phyloP scores from a whole-genome alignment of 2,888 invertebrate species.

The Ephialtes manifestator region DNA sequence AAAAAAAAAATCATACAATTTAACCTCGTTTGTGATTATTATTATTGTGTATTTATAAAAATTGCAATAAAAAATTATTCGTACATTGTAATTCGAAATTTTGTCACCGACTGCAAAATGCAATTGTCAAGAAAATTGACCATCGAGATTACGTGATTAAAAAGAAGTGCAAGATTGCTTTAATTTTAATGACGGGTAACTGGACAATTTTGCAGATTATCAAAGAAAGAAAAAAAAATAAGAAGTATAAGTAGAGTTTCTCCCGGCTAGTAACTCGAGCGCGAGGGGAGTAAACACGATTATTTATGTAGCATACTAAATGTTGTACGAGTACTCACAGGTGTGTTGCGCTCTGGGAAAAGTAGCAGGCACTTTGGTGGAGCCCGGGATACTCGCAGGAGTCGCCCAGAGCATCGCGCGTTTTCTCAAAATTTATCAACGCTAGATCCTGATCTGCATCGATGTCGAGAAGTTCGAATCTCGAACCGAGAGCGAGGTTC shows the following conservation, averaged over 20 bases:
- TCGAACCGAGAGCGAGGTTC: slow-evolving; percentile 78
- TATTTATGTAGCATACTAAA: not conserved
- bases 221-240: not conserved
- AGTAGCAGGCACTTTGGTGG: slow-evolving; percentile 84
- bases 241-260: not conserved
- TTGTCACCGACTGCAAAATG: too few relatives aligned
- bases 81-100: too few relatives aligned
- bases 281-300: not conserved
- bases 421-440: slow-evolving; percentile 80
- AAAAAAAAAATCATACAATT: too few relatives aligned
- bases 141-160: not conserved
- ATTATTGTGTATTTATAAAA: too few relatives aligned
- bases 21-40: too few relatives aligned
- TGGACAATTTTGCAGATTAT: not conserved
- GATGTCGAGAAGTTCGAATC: slow-evolving; percentile 81
- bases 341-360: slow-evolving; percentile 83
- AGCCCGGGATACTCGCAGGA: slow-evolving; percentile 81
- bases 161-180: not conserved
- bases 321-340: slow-evolving; percentile 77
- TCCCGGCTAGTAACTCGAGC: not conserved
- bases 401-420: slow-evolving; percentile 80
- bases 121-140: not conserved
- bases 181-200: not conserved
- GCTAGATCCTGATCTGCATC: slow-evolving; percentile 82
- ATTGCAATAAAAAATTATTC: too few relatives aligned